A percentile compares a stretch with the other conserved stretches of the same genome.
phyloP scores from a whole-genome alignment of 2,113 vertebrate species.

The Proterorhinus semilunaris region DNA sequence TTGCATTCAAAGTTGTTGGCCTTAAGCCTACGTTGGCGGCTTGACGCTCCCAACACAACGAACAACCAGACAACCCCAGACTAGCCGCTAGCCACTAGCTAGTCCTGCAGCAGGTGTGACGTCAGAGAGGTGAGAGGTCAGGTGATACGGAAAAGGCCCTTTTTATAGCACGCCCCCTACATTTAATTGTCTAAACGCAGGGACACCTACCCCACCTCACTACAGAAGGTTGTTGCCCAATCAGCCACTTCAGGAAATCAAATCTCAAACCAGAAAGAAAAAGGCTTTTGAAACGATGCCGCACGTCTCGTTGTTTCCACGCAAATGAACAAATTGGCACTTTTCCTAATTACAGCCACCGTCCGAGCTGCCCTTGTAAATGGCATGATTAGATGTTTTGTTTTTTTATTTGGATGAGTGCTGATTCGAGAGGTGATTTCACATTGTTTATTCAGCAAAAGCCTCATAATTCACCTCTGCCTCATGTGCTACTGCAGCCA shows the following conservation, averaged over 20 bases:
- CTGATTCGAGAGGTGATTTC: slow-evolving; percentile 1
- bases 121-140: no score
- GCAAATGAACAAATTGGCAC: slow-evolving; percentile 1
- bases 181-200: no score
- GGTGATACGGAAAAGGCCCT: no score
- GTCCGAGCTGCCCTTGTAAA: slow-evolving; percentile 4
- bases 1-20: no score
- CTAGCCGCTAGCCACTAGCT: no score
- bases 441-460: slow-evolving; percentile 5
- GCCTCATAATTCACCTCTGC: not conserved
- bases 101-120: no score
- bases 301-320: not conserved
- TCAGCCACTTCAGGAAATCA: not conserved
- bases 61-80: no score
- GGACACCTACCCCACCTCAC: no score
- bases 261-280: not conserved
- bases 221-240: no score
- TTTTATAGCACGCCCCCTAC: no score
- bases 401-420: not conserved
- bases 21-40: no score
- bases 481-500: slow-evolving; percentile 1
- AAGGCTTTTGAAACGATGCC: not conserved
- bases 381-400: slow-evolving; percentile 3
- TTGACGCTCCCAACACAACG: no score
- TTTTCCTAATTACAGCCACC: not conserved